Evolutionary conservation across 2,888 invertebrate species (phyloP).

Genomic region (Diplolepis rosae): DNA sequence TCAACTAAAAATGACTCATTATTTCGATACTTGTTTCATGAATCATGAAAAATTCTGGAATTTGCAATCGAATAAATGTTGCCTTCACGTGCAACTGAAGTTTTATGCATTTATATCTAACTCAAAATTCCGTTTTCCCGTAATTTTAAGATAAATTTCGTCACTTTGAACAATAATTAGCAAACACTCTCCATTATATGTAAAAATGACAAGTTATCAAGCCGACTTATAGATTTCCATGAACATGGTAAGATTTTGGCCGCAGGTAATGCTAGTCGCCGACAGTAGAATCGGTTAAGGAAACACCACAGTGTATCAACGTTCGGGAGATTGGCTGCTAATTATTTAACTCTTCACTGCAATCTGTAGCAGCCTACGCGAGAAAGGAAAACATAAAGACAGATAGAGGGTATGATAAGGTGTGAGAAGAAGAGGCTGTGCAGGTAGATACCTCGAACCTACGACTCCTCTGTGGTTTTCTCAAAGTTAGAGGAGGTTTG

Average conservation of each 20-base stretch:
- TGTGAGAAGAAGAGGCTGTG: constrained; percentile 34
- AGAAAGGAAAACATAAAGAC: constrained; percentile 18
- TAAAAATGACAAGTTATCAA: no score
- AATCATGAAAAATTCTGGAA: no score
- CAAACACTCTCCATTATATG: no score
- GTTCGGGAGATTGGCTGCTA: constrained; percentile 26
- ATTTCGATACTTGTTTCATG: no score
- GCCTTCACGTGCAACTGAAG: no score
- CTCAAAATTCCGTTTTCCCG: no score
- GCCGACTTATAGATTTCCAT: no score
- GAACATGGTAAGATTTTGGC: neutral
- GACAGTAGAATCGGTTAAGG: neutral
- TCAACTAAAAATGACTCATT: no score
- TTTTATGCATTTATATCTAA: no score
- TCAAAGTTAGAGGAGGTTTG: constrained; percentile 43
- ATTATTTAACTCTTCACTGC: constrained; percentile 27
- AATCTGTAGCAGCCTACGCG: constrained; percentile 26
- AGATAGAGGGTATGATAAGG: constrained; percentile 36
- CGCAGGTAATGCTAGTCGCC: neutral
- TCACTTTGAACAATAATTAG: no score
- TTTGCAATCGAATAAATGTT: no score
- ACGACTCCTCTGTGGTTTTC: constrained; percentile 41
- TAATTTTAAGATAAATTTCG: no score
- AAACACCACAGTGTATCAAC: constrained; percentile 10
- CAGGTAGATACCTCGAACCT: constrained; percentile 31